These are phyloP conservation scores for Holothuria scabra DNA, from an alignment of 53 echinoderm and acorn worm genomes.

Conservation along the genomic window DNA sequence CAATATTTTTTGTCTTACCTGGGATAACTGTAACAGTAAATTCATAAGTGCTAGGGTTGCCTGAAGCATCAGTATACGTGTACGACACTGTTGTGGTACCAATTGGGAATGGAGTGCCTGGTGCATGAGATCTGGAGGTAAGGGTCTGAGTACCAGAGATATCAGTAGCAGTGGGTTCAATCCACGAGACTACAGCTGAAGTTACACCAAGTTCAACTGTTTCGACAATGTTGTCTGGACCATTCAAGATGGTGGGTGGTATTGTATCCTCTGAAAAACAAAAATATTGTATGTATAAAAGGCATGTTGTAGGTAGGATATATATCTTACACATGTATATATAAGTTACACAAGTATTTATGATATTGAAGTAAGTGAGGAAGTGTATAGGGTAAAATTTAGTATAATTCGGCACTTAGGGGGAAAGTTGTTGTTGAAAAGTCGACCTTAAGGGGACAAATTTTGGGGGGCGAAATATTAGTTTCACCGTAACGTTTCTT, in stretches of 20 bases:
- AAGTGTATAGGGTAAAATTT: no score
- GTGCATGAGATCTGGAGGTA: not conserved
- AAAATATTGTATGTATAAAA: no score
- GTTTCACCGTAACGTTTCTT: no score
- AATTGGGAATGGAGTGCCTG: conserved; percentile 38
- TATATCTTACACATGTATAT: no score
- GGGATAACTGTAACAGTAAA: conserved; percentile 32
- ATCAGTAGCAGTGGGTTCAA: conserved; percentile 52
- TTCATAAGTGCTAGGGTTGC: conserved; percentile 9
- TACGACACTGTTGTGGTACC: conserved; percentile 43
- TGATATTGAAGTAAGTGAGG: no score
- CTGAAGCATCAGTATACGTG: conserved; percentile 25
- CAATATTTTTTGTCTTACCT: conserved; percentile 1
- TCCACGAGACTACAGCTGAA: conserved; percentile 32
- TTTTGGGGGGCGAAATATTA: no score
- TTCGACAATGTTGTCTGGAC: conserved; percentile 52
- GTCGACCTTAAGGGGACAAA: no score
- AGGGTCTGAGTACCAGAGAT: conserved; percentile 35
- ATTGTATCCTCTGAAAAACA: conserved; percentile 60
- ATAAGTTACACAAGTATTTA: no score
- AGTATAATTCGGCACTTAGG: no score
- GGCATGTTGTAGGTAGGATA: no score
- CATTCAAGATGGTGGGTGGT: conserved; percentile 60
- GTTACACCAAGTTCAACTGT: conserved; percentile 42
- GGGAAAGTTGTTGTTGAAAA: no score